Base-by-base conservation (phyloP, 2,113 vertebrate species). In the Labeo rohita region DNA sequence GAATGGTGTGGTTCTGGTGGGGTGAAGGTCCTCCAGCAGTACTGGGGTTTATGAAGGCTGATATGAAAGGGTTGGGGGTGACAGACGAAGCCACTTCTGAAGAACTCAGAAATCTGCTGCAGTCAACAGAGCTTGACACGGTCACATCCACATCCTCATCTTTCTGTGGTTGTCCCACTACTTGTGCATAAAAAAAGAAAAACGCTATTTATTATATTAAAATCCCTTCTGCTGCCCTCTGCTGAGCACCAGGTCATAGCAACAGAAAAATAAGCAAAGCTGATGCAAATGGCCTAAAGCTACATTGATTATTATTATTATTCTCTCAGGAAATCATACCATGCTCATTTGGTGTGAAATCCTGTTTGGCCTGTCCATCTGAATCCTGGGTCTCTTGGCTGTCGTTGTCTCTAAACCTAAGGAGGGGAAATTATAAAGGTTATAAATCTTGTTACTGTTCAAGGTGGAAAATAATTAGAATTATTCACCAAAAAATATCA, bases 61-160 rank as follows among this genome's bases (percentile, higher is more conserved):
- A 88, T 61, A 88, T 88, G 21, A 87, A 88, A 12, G 86, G 87
- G 65, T 89, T 89, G 12, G 72, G 28, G 28, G 12, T 65, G 8
- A 52, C 74, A 7, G 49, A 15, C 3, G 80, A 43, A 54, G 18
- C 4, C 36, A 49, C 47, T 8, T 84, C 74, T 7, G 47, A 52
- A 36, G 21, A 36, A 43, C 49, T 43, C 23, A 49, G 39, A 6
- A 28, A 11, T 28, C 34, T 11, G 52, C 39, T 34, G 84, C 43
- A 73, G 21, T 90, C 73, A 23, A 56, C 86, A 78, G 88, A 88
- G 66, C 89, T 90, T 80, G 90, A 89, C 6, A 91, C 87, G 5
- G 72, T 84, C 34, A 76, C 68, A 45, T 90, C 87, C 23, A 73
- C 87, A 4, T 84, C 80, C 39, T 88, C 83, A 1, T 76, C 82